phyloP scores from a whole-genome alignment of 1,140 invertebrate genomes.

The Bombus superbus region DNA sequence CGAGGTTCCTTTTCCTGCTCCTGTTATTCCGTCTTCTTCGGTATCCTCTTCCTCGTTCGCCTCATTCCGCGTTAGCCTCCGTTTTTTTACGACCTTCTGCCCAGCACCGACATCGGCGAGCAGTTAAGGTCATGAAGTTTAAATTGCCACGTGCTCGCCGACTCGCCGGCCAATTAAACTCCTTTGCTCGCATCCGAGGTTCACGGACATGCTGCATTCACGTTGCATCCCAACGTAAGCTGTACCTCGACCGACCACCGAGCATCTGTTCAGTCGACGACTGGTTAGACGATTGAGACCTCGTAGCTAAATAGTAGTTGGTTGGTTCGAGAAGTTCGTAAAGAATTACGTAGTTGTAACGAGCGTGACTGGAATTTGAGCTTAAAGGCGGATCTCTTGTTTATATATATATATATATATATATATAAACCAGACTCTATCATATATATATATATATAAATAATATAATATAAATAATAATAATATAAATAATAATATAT shows the following conservation, averaged over 20 bases:
- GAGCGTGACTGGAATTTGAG: not conserved
- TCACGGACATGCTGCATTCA: slow-evolving; percentile 34
- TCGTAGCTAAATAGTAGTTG: not conserved
- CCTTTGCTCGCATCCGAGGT: slow-evolving; percentile 7
- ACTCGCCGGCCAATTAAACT: slow-evolving; percentile 53
- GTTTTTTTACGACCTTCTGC: slow-evolving; percentile 11
- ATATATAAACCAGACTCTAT: no score
- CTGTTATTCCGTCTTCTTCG: slow-evolving; percentile 18
- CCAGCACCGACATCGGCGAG: slow-evolving; percentile 14
- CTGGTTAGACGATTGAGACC: not conserved
- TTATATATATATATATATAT: no score
- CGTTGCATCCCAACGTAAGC: not conserved
- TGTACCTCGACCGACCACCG: not conserved
- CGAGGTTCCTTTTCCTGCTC: slow-evolving; percentile 10
- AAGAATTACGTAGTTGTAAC: not conserved
- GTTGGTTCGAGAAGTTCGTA: not conserved
- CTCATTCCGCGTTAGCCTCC: not conserved
- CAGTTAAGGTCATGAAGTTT: slow-evolving; percentile 65
- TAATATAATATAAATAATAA: no score
- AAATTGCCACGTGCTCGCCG: slow-evolving; percentile 63
- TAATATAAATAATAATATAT: no score
- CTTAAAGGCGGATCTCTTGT: no score
- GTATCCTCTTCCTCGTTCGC: not conserved
- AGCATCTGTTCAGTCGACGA: slow-evolving; percentile 25
- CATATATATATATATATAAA: no score